A percentile compares a stretch with the other conserved stretches of the same genome.
phyloP scores from a whole-genome alignment of 1,140 invertebrate species.

The Philotrypesis tridentata region DNA sequence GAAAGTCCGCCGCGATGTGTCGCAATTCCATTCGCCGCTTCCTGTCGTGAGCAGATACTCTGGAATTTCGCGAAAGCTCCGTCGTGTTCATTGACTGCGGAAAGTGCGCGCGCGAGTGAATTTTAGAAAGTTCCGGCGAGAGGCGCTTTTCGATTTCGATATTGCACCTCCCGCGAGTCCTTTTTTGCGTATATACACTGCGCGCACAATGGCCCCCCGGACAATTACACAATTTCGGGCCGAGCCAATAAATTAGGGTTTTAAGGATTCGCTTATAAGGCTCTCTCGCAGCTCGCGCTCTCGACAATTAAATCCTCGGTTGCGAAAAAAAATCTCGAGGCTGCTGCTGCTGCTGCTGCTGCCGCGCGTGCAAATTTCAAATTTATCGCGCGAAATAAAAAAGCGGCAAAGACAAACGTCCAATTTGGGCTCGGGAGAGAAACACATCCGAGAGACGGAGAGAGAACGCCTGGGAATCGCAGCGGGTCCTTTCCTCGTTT shows the following conservation, averaged over 20 bases:
- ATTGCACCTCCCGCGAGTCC: background rate
- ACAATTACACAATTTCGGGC: constrained; percentile 18
- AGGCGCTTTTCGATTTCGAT: too few relatives aligned
- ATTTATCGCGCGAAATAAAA: constrained; percentile 48
- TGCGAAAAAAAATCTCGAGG: constrained; percentile 4
- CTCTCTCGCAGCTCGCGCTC: too few relatives aligned
- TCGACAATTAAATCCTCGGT: constrained; percentile 37
- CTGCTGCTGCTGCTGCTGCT: background rate
- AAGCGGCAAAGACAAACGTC: constrained; percentile 38
- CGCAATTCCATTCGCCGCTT: background rate
- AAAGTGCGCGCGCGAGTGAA: too few relatives aligned
- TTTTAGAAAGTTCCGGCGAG: too few relatives aligned
- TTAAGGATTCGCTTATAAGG: constrained; percentile 16
- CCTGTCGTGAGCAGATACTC: background rate
- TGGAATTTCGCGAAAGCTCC: background rate
- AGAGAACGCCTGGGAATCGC: constrained; percentile 1
- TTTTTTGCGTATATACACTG: too few relatives aligned
- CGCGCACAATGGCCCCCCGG: background rate
- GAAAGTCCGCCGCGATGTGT: background rate
- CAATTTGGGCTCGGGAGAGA: constrained; percentile 30
- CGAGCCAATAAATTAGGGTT: constrained; percentile 33
- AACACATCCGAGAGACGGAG: background rate
- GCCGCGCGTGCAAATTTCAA: constrained; percentile 44
- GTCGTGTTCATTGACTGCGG: background rate
- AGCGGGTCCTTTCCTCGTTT: background rate